Evolutionary conservation across 2,797 vertebrate genomes (phyloP), one percentile per base, ranked within the genome.

Genomic region (Sandelia bainsii): DNA sequence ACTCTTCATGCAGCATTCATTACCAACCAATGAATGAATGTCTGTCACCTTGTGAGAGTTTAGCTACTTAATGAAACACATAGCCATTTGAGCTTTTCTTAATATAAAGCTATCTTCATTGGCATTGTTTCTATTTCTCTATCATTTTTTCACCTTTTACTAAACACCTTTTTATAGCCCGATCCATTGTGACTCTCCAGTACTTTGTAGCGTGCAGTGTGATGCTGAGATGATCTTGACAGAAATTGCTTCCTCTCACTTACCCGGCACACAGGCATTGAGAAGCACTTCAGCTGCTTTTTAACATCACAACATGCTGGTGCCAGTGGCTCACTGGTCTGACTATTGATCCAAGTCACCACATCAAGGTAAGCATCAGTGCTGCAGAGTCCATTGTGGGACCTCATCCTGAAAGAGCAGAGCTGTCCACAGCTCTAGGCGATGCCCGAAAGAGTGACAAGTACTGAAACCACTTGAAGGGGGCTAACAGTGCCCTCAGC

Each of bases 401-500:
- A 92, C 91, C 89, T 90, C 85, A 87, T 88, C 88, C 91, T 92
- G 85, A 92, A 92, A 93, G 92, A 93, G 90, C 69, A 37, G 79
- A 83, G 80, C 89, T 83, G 91, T 92, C 90, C 87, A 74, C 84
- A 87, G 92, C 94, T 94, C 80, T 76, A 83, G 93, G 93, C 92
- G 69, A 92, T 88, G 89, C 92, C 90, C 86, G 80, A 77, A 88
- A 93, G 90, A 93, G 92, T 93, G 93, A 93, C 92, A 91, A 91
- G 87, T 87, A 91, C 85, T 93, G 92, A 94, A 93, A 91, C 90
- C 90, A 93, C 93, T 93, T 94, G 92, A 94, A 93, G 90, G 87
- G 77, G 83, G 69, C 87, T 90, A 86, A 87, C 89, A 70, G 92
- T 92, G 92, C 90, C 92, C 92, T 88, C 89, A 86, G 87, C 91